Percentiles rank a stretch among this genome's conserved stretches.
Evolutionary conservation across 2,888 invertebrate species (phyloP).

Genomic region (Andrena praecox): DNA sequence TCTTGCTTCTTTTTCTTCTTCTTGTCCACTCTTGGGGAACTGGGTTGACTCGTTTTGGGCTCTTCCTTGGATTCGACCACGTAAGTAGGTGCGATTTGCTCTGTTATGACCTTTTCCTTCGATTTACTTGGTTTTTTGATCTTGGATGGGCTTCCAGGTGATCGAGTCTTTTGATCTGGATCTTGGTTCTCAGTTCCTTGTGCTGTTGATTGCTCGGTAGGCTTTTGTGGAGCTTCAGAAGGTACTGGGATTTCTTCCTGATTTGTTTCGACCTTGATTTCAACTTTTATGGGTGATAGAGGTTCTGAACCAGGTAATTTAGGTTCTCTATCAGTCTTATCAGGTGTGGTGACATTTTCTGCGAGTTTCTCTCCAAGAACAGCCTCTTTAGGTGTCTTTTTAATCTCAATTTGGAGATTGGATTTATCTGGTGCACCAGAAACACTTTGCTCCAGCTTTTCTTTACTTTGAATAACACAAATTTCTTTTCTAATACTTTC

Average conservation of each 20-base stretch:
- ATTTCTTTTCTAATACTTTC: not conserved
- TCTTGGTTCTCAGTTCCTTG: constrained; percentile 3
- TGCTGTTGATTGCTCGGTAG: not conserved
- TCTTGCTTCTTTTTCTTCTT: constrained; percentile 44
- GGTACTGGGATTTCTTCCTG: constrained; percentile 46
- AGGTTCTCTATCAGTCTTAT: constrained; percentile 56
- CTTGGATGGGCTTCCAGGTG: constrained; percentile 24
- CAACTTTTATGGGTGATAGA: not conserved
- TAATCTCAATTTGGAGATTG: not conserved
- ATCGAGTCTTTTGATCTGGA: constrained; percentile 59
- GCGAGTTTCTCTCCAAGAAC: not conserved
- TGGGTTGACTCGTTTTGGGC: constrained; percentile 16
- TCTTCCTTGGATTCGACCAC: constrained; percentile 35
- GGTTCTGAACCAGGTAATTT: constrained; percentile 62
- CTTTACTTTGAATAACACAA: not conserved
- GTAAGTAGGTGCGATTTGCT: constrained; percentile 28
- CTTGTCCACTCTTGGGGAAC: constrained; percentile 30
- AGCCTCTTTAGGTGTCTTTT: not conserved
- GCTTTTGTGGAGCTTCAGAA: not conserved
- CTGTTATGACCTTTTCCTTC: constrained; percentile 41
- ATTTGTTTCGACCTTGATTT: not conserved
- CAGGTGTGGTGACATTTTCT: not conserved
- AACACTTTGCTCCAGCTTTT: not conserved
- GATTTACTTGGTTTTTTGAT: constrained; percentile 28
- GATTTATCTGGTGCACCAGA: not conserved